Conservation (phyloP, 2,888 invertebrate genomes). For the Phengaris alcon region DNA sequence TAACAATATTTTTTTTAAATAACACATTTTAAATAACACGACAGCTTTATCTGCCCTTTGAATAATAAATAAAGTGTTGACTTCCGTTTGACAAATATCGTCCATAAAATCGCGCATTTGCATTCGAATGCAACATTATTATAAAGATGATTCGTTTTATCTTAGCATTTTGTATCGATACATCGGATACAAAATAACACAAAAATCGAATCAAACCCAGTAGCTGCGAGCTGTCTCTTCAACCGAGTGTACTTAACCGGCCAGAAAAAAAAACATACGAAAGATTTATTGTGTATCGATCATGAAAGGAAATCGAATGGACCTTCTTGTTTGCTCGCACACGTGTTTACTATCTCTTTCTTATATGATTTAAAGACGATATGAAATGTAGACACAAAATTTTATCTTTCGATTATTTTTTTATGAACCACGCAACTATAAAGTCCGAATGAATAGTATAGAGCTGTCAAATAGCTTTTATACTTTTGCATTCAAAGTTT, state of each 20-base stretch:
- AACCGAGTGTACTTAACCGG: constrained; percentile 53
- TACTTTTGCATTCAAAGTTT: not conserved
- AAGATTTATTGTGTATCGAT: constrained; percentile 72
- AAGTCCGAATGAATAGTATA: not conserved
- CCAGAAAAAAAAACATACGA: constrained; percentile 52
- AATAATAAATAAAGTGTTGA: constrained; percentile 1
- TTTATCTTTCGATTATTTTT: constrained; percentile 40
- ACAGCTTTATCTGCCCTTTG: not conserved
- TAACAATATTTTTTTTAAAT: no score
- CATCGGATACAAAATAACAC: constrained; percentile 54
- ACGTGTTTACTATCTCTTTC: not conserved
- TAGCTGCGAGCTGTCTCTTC: constrained; percentile 61
- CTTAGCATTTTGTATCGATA: constrained; percentile 48
- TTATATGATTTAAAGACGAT: constrained; percentile 41
- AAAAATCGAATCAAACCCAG: constrained; percentile 56
- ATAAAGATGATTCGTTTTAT: constrained; percentile 18
- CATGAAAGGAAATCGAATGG: constrained; percentile 62
- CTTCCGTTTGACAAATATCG: not conserved
- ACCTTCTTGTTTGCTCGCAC: constrained; percentile 44
- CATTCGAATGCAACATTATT: constrained; percentile 18
- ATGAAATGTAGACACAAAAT: constrained; percentile 48
- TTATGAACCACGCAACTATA: constrained; percentile 12
- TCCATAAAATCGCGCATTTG: constrained; percentile 7
- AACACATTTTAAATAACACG: not conserved
- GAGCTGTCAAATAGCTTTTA: not conserved